Evolutionary conservation across 2,113 vertebrate genomes (phyloP).

Genomic region (Merops nubicus): DNA sequence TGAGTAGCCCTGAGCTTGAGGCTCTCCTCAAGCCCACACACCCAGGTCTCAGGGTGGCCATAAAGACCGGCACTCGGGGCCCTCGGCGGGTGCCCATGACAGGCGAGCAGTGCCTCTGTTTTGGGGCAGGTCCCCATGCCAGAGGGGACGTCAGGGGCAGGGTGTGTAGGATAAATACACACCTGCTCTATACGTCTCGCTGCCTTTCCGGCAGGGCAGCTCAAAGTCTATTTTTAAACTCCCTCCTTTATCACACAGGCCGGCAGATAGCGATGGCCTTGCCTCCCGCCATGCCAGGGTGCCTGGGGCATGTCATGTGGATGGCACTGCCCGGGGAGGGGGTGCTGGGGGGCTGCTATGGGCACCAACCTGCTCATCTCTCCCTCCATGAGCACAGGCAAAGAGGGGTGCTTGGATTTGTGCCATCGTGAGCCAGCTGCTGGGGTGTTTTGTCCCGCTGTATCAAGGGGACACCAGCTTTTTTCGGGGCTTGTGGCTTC

Average conservation of each 20-base stretch:
- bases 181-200: conserved; percentile 6
- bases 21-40: neutral
- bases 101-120: fast-evolving
- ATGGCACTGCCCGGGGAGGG: fast-evolving
- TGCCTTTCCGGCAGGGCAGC: conserved; percentile 41
- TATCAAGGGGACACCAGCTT: neutral
- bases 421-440: neutral
- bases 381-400: neutral
- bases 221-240: conserved; percentile 68
- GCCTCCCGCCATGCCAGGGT: neutral
- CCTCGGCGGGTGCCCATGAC: fast-evolving
- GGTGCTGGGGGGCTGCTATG: neutral
- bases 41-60: fast-evolving
- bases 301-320: too few relatives aligned
- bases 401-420: neutral
- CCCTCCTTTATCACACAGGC: conserved; percentile 59
- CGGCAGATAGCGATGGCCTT: neutral
- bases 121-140: neutral
- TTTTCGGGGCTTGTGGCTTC: fast-evolving
- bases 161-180: conserved; percentile 44
- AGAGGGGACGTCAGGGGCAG: neutral
- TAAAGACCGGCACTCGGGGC: neutral
- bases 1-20: neutral
- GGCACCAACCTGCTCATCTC: fast-evolving
- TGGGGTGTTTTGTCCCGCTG: fast-evolving